Base-by-base conservation (phyloP, 2,888 invertebrate species). In the Tromatobia lineatoria region DNA sequence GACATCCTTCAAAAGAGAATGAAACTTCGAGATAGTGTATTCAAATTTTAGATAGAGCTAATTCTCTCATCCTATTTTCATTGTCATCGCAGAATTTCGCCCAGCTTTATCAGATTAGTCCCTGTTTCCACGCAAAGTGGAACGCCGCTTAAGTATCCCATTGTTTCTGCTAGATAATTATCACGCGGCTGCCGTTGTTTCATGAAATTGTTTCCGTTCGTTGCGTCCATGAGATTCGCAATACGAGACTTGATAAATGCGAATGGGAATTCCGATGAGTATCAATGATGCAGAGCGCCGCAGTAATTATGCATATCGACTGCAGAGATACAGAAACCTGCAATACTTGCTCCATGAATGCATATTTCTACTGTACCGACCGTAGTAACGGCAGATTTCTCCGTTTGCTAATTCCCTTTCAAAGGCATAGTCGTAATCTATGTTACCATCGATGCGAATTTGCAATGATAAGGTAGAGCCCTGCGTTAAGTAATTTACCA, bases 91-190 rank as follows among this genome's bases (percentile, higher is more conserved):
- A 23, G 20, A 45, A 59, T 23, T 25, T 61, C 34, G 61, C 20
- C 73, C 23, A 45, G 45, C 13, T 61, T 18, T 23, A 73, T 74
- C 73, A 47, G 73, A 74, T 74, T 20, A 61, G 20, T 7, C 15
- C 59, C 18, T n/a, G 18, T 74, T 74, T 74, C 61, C 73, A 61
- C 61, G 73, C 29, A 29, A 61, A 74, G 73, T 74, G 73, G 73
- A 74, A 74, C 73, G 47, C 18, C 29, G 57, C 18, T n/a, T 25
- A 18, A 25, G 25, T 25, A 25, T 20, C 4, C 73, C 73, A 74
- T 74, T 74, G 73, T 74, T 45, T 29, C 20, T 13, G 25, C 13
- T 47, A 11, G 42, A 42, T 64, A 38, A 64, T 15, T 34, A 61
- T 47, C 73, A 34, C 47, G 13, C 23, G 11, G 59, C 45, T 6